Evolutionary conservation across 2,888 invertebrate species (phyloP).

Genomic region (Habroteleia sp.): DNA sequence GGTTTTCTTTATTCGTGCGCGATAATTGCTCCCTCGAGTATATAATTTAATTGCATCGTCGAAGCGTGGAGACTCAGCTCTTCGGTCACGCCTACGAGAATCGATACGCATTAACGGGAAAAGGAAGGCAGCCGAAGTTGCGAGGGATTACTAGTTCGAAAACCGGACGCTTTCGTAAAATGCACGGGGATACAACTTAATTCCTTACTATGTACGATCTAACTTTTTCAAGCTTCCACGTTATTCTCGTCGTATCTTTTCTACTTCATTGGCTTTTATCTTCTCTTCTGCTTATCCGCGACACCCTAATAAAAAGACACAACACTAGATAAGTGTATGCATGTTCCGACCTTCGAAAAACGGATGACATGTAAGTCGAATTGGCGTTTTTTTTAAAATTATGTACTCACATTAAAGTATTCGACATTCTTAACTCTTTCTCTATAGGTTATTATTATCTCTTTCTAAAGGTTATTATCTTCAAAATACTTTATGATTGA

Average conservation of each 20-base stretch:
- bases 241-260: slow-evolving; percentile 21
- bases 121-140: slow-evolving; percentile 52
- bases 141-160: slow-evolving; percentile 56
- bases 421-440: too few relatives aligned
- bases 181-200: slow-evolving; percentile 65
- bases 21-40: slow-evolving; percentile 58
- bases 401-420: slow-evolving; percentile 66
- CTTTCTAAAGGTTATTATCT: too few relatives aligned
- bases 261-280: slow-evolving; percentile 10
- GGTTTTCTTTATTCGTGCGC: slow-evolving; percentile 52
- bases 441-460: too few relatives aligned
- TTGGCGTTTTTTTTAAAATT: slow-evolving; percentile 71
- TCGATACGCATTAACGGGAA: slow-evolving; percentile 65
- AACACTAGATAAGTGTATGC: neutral
- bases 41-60: slow-evolving; percentile 62
- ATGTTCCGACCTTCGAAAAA: slow-evolving; percentile 69
- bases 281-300: slow-evolving; percentile 7
- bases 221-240: slow-evolving; percentile 43
- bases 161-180: slow-evolving; percentile 60
- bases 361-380: slow-evolving; percentile 73
- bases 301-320: slow-evolving; percentile 5
- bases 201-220: slow-evolving; percentile 58
- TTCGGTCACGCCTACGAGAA: slow-evolving; percentile 62
- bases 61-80: slow-evolving; percentile 54
- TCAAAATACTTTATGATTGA: too few relatives aligned